Conservation (phyloP, 1,140 invertebrate species). For the Dendrolimus punctatus region DNA sequence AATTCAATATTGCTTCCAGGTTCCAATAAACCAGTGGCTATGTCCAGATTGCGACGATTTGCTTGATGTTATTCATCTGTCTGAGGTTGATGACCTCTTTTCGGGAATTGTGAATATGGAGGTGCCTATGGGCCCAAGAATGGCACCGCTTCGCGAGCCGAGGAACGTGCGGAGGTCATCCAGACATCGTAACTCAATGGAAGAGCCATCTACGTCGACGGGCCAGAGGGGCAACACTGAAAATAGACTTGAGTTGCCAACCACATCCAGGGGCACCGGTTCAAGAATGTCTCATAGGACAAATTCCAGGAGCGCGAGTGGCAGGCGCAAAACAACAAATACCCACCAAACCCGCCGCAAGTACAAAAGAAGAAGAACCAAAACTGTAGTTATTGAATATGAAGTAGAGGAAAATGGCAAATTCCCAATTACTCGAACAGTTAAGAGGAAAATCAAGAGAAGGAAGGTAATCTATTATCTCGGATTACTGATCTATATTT, state of each 20-base stretch:
- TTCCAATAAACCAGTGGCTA: constrained; percentile 84
- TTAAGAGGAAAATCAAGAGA: constrained; percentile 57
- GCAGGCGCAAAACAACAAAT: constrained; percentile 14
- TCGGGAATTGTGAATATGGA: constrained; percentile 45
- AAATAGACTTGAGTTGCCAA: constrained; percentile 21
- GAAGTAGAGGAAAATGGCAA: constrained; percentile 72
- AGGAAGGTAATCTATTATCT: constrained; percentile 39
- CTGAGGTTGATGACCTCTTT: constrained; percentile 54
- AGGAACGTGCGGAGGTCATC: constrained; percentile 28
- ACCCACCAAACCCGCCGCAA: constrained; percentile 23
- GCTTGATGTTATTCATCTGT: constrained; percentile 59
- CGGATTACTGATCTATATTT: too few species aligned
- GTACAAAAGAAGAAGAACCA: constrained; percentile 48
- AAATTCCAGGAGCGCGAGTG: constrained; percentile 10
- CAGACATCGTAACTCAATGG: constrained; percentile 23
- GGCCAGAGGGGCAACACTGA: constrained; percentile 36
- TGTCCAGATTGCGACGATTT: constrained; percentile 81
- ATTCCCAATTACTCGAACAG: constrained; percentile 68
- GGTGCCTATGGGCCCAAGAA: constrained; percentile 38
- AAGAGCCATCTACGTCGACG: constrained; percentile 71
- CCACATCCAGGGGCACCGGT: constrained; percentile 21
- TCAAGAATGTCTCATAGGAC: constrained; percentile 11
- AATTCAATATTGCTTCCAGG: constrained; percentile 27
- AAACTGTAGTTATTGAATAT: constrained; percentile 71
- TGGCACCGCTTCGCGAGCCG: constrained; percentile 18